Conservation (phyloP, 2,113 vertebrate genomes). For the Geothlypis trichas region DNA sequence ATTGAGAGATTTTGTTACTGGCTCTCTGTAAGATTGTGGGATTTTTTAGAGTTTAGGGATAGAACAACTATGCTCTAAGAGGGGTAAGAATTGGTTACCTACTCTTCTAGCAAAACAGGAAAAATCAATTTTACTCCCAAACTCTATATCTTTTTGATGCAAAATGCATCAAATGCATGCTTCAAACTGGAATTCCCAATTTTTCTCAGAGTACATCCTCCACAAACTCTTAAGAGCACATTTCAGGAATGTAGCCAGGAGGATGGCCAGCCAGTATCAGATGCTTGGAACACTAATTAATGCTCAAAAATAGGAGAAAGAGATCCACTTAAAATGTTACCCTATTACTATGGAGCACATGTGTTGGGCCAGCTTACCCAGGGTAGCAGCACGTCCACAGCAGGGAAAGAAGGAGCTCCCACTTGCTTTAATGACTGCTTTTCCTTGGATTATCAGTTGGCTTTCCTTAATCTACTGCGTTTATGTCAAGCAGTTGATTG, state of each 20-base stretch:
- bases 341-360: background rate
- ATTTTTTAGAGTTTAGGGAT: background rate
- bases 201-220: background rate
- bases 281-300: background rate
- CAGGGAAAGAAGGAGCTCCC: background rate
- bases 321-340: background rate
- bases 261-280: background rate
- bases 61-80: background rate
- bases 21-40: background rate
- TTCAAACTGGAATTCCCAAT: background rate
- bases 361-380: background rate
- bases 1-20: background rate
- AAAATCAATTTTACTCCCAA: background rate
- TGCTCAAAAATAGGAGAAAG: background rate
- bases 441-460: background rate
- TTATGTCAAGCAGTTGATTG: background rate
- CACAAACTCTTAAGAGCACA: background rate
- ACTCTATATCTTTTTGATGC: background rate
- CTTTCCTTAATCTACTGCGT: background rate
- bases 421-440: background rate
- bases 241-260: background rate
- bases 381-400: background rate
- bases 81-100: background rate
- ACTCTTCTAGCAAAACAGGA: background rate
- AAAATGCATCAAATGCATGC: background rate